A percentile compares a stretch with the other conserved stretches of the same genome.
Conservation (phyloP, 2,797 vertebrate genomes). For the Spea hammondii region DNA sequence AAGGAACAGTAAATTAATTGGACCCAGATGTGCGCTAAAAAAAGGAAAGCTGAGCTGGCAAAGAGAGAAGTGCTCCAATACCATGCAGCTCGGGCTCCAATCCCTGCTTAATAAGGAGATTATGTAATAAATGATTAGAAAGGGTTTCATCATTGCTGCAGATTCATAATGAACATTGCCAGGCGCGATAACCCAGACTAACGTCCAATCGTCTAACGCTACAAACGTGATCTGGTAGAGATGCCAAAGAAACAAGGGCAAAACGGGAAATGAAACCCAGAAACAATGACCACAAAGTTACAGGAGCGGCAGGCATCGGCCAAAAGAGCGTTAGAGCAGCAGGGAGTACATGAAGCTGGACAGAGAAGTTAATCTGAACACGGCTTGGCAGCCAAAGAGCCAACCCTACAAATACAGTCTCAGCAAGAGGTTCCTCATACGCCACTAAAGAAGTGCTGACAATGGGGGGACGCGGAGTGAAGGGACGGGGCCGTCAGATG, state of each 20-base stretch:
- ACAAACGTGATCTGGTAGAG: slow-evolving; percentile 34
- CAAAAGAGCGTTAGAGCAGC: no score
- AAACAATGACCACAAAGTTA: no score
- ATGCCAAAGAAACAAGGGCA: no score
- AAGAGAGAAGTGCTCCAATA: slow-evolving; percentile 15
- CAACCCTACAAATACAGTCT: neutral
- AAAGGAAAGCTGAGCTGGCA: slow-evolving; percentile 17
- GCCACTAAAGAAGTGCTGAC: no score
- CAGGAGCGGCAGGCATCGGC: no score
- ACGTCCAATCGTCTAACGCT: neutral
- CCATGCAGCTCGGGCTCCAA: neutral
- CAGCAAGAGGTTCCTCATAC: neutral
- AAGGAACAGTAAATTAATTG: slow-evolving; percentile 41
- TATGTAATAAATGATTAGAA: slow-evolving; percentile 36
- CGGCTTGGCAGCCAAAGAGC: no score
- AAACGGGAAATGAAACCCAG: no score
- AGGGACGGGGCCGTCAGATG: no score
- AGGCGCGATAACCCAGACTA: slow-evolving; percentile 24
- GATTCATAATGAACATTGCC: slow-evolving; percentile 12
- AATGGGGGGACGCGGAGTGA: no score
- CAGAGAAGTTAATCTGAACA: no score
- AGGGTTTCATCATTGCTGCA: slow-evolving; percentile 29
- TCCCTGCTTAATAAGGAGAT: slow-evolving; percentile 16
- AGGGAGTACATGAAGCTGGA: no score
- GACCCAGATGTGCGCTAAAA: slow-evolving; percentile 46